Evolutionary conservation across 2,888 invertebrate species (phyloP).

Genomic region (Hydropsyche betteni): DNA sequence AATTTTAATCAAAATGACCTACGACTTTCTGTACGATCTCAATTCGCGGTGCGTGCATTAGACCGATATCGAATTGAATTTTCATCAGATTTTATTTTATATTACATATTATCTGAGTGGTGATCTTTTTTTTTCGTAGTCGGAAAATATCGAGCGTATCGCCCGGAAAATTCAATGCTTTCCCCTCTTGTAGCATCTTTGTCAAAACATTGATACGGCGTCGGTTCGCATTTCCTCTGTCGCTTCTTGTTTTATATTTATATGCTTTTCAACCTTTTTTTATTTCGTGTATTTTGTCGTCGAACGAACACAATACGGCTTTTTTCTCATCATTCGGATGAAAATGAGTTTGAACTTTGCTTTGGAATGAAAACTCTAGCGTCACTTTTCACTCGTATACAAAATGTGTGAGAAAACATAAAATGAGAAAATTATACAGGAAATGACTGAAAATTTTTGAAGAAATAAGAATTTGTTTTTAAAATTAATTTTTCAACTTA

Average conservation of each 20-base stretch:
- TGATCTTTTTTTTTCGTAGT: too few species aligned
- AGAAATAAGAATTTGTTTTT: too few species aligned
- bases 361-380: neutral
- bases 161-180: slow-evolving; percentile 8
- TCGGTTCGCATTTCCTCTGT: slow-evolving; percentile 15
- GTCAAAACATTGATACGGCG: slow-evolving; percentile 28
- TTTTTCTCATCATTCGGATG: slow-evolving; percentile 6
- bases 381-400: neutral
- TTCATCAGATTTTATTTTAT: too few species aligned
- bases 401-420: neutral
- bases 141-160: too few species aligned
- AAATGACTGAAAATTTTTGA: too few species aligned
- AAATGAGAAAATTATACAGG: too few species aligned
- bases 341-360: slow-evolving; percentile 15
- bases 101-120: too few species aligned
- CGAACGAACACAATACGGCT: neutral
- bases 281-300: neutral
- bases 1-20: too few species aligned
- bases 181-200: slow-evolving; percentile 6
- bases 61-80: too few species aligned
- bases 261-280: neutral
- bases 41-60: too few species aligned
- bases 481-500: too few species aligned
- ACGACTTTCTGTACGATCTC: too few species aligned
- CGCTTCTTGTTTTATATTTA: slow-evolving; percentile 8